Evolutionary conservation across 2,797 vertebrate genomes (phyloP).

Genomic region (Triplophysa bombifrons): DNA sequence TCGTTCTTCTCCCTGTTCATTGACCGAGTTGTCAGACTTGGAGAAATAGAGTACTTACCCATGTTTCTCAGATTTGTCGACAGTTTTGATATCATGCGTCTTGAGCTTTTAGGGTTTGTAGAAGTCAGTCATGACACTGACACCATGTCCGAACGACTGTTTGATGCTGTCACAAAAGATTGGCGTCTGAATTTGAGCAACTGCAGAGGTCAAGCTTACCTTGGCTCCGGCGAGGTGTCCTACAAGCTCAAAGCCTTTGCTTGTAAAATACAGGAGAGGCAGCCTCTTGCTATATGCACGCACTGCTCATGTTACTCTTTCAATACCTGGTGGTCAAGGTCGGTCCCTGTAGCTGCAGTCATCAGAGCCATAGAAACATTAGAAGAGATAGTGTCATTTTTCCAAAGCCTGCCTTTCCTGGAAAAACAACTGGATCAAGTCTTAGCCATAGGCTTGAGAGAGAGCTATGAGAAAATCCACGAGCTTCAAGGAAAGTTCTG

Average conservation of each 20-base stretch:
- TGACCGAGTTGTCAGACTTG: conserved; percentile 76
- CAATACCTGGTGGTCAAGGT: conserved; percentile 84
- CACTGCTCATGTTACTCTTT: conserved; percentile 83
- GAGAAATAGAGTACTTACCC: conserved; percentile 74
- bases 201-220: conserved; percentile 82
- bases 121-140: conserved; percentile 76
- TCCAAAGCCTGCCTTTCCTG: conserved; percentile 69
- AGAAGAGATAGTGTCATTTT: conserved; percentile 79
- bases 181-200: conserved; percentile 79
- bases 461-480: conserved; percentile 81
- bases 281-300: conserved; percentile 82
- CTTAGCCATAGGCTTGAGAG: conserved; percentile 76
- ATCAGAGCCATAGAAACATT: conserved; percentile 77
- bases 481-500: conserved; percentile 80
- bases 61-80: conserved; percentile 82
- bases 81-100: conserved; percentile 81
- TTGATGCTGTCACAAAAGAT: conserved; percentile 73
- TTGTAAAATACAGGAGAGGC: conserved; percentile 80
- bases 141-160: conserved; percentile 71
- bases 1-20: conserved; percentile 83
- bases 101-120: conserved; percentile 81
- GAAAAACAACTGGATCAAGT: conserved; percentile 81
- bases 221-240: conserved; percentile 79
- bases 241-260: conserved; percentile 84
- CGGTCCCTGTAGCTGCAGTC: conserved; percentile 77